A percentile compares a stretch with the other conserved stretches of the same genome.
Evolutionary conservation across 2,113 vertebrate genomes (phyloP).

Genomic region (Triplophysa tibetana): DNA sequence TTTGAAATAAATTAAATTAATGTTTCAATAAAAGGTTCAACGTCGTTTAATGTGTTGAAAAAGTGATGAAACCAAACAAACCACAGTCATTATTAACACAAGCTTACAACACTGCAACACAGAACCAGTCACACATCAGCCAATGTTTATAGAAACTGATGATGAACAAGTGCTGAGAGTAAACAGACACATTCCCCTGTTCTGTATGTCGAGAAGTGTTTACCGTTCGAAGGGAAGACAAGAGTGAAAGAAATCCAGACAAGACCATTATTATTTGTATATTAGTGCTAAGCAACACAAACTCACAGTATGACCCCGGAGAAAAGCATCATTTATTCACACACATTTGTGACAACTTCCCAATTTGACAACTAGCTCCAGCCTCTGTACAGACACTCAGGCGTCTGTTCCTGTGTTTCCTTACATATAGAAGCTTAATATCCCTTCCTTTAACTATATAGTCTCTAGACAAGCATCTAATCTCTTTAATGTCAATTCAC

Average conservation of each 20-base stretch:
- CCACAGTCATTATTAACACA: neutral
- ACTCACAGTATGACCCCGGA: too few species aligned
- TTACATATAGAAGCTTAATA: neutral
- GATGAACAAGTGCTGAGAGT: neutral
- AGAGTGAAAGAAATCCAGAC: neutral
- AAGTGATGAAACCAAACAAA: neutral
- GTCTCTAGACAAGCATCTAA: neutral
- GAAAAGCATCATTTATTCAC: too few species aligned
- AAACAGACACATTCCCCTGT: neutral
- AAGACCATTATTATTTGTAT: neutral
- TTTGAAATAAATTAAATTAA: neutral
- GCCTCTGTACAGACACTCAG: too few species aligned
- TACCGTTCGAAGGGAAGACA: neutral
- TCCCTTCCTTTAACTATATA: neutral
- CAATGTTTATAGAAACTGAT: constrained; percentile 5
- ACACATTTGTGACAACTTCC: too few species aligned
- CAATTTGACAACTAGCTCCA: too few species aligned
- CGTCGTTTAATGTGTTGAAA: neutral
- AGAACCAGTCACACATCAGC: neutral
- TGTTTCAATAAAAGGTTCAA: neutral
- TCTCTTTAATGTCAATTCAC: neutral
- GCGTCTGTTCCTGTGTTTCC: neutral
- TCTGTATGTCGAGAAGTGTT: neutral
- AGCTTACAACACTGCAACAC: neutral
- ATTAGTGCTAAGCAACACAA: too few species aligned